Evolutionary conservation across 2,888 invertebrate genomes (phyloP).

Genomic region (Agapetus fuscipes): DNA sequence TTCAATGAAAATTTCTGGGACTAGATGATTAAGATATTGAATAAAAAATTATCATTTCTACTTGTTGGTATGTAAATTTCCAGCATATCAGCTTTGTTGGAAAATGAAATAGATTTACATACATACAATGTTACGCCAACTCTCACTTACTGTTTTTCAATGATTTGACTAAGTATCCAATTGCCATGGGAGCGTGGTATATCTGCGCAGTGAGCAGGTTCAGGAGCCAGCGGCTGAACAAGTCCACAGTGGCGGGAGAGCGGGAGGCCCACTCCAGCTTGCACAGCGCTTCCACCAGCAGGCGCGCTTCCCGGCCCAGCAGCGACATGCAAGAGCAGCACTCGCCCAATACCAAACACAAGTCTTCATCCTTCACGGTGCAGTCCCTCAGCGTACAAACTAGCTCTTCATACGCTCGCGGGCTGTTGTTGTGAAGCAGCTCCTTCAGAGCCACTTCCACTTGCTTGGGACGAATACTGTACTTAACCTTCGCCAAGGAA

Average conservation of each 20-base stretch:
- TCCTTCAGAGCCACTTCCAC: constrained; percentile 37
- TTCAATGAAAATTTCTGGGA: too few species aligned
- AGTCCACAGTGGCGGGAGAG: constrained; percentile 29
- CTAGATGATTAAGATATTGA: too few species aligned
- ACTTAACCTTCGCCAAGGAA: constrained; percentile 33
- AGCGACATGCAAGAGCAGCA: constrained; percentile 36
- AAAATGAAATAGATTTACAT: too few species aligned
- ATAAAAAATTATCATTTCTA: too few species aligned
- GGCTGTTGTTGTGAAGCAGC: constrained; percentile 32
- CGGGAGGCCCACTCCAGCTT: constrained; percentile 35
- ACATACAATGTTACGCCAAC: too few species aligned
- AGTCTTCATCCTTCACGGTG: constrained; percentile 37
- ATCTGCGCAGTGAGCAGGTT: constrained; percentile 39
- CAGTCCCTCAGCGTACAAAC: constrained; percentile 38
- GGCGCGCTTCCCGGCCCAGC: constrained; percentile 32
- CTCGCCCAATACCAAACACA: constrained; percentile 34
- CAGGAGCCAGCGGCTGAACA: constrained; percentile 34
- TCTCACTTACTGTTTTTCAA: constrained; percentile 36
- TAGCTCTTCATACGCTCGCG: constrained; percentile 38
- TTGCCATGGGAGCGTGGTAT: constrained; percentile 36
- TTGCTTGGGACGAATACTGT: constrained; percentile 37
- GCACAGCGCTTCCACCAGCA: constrained; percentile 35
- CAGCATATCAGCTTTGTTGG: too few species aligned
- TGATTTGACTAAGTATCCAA: constrained; percentile 32
- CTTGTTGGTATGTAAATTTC: too few species aligned